phyloP scores from a whole-genome alignment of 2,888 invertebrate genomes.

The Suillia variegata region DNA sequence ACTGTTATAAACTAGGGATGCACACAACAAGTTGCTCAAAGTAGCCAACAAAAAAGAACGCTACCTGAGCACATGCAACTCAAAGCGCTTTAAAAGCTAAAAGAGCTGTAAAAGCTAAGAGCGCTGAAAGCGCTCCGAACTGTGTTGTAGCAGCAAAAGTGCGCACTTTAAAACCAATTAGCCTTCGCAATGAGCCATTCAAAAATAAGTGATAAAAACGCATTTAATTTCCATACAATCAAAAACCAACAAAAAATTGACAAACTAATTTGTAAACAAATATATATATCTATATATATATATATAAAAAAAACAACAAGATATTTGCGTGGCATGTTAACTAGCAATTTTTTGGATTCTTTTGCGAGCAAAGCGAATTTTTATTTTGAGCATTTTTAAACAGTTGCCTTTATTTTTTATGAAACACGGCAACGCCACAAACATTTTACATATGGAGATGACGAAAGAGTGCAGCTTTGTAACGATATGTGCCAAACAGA shows the following conservation, averaged over 20 bases:
- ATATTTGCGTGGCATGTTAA: constrained; percentile 48
- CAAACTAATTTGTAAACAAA: constrained; percentile 22
- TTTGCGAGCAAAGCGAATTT: constrained; percentile 8
- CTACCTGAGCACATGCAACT: constrained; percentile 31
- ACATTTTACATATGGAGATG: too few relatives aligned
- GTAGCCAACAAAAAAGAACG: constrained; percentile 22
- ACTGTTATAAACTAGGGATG: neutral
- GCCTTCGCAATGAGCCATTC: too few relatives aligned
- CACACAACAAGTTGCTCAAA: too few relatives aligned
- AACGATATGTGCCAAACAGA: too few relatives aligned
- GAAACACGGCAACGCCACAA: constrained; percentile 36
- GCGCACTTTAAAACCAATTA: too few relatives aligned
- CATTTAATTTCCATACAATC: constrained; percentile 47
- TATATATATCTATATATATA: too few relatives aligned
- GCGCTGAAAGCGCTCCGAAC: too few relatives aligned
- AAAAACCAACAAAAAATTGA: constrained; percentile 24
- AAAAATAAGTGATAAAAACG: constrained; percentile 56
- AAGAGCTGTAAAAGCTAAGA: too few relatives aligned
- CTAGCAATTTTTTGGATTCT: constrained; percentile 41
- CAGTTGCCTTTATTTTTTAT: constrained; percentile 27
- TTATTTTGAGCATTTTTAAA: constrained; percentile 22
- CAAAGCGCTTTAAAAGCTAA: too few relatives aligned
- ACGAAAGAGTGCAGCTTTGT: too few relatives aligned
- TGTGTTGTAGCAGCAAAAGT: too few relatives aligned
- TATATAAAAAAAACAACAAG: constrained; percentile 29